Base-by-base conservation (phyloP, 1,140 invertebrate species). In the Orius insidiosus region DNA sequence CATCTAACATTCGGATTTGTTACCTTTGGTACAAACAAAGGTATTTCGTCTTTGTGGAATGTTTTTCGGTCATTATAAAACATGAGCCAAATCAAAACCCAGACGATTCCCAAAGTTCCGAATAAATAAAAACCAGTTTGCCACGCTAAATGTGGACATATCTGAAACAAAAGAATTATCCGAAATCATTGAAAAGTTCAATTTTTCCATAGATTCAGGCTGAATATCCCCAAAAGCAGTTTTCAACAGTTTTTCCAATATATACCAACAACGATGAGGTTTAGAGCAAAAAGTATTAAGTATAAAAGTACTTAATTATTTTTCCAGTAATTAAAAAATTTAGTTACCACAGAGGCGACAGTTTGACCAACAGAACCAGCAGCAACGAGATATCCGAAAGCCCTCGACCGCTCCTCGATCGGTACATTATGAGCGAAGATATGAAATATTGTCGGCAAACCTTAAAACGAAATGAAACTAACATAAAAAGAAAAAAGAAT, bases 361-460 rank as follows among this genome's bases (percentile, higher is more conserved):
- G 80, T 82, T 66, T 84, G 80, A 4, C 81, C 81, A 43, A 81
- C 71, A 34, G 78, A 80, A 16, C 80, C 80, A 48, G 72, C 71
- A 37, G 79, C 79, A 31, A 83, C 69, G 16, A 84, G 60, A 57
- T 84, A 85, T 8, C 77, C 77, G 66, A 85, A 84, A 8, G 80
- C 78, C 52, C 78, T 57, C 10, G 80, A 82, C 53, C 80, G 63
- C 58, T 83, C 78, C 57, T 82, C 78, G 34, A 77, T 69, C 32
- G 78, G 78, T 53, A 84, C 72, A 54, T 68, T 74, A 56, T 81
- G 74, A 45, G 80, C 76, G 66, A 83, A 83, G 50, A 85, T 71
- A 55, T 84, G 80, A 63, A 81, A 84, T 56, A 84, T 80, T 37
- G 80, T 81, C 11, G 81, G 81, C 43, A 85, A 63, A 55, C 80